Percentiles rank a stretch among this genome's conserved stretches.
phyloP scores from a whole-genome alignment of 2,888 invertebrate species.

The Carabus problematicus region DNA sequence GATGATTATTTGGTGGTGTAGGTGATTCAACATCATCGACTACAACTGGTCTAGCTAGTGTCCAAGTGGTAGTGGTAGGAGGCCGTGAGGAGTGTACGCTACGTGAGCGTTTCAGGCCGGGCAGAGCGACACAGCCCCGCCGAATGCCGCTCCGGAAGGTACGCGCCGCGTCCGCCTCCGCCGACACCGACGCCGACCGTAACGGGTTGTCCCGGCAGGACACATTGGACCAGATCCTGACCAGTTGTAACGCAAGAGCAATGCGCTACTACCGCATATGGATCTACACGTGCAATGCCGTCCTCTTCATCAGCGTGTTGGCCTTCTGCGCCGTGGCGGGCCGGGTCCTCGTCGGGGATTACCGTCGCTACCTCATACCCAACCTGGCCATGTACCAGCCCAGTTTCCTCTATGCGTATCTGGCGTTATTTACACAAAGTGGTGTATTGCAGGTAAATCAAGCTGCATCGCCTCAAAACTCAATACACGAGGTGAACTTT shows the following conservation, averaged over 20 bases:
- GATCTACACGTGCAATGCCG: constrained; percentile 92
- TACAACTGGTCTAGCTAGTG: too few relatives aligned
- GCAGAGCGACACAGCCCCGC: constrained; percentile 22
- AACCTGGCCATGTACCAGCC: constrained; percentile 80
- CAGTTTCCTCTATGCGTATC: constrained; percentile 83
- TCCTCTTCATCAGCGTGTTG: constrained; percentile 81
- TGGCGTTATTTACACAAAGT: constrained; percentile 77
- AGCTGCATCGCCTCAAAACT: too few relatives aligned
- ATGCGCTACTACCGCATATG: constrained; percentile 88
- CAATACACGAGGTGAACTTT: neutral
- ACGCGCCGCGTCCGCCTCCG: constrained; percentile 30
- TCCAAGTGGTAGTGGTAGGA: too few relatives aligned
- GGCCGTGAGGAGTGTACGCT: constrained; percentile 32
- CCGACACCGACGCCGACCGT: constrained; percentile 26
- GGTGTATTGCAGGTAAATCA: constrained; percentile 67
- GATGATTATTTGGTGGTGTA: neutral
- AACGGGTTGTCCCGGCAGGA: constrained; percentile 29
- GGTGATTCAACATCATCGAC: constrained; percentile 20
- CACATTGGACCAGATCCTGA: constrained; percentile 42
- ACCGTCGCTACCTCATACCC: constrained; percentile 74
- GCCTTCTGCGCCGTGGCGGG: constrained; percentile 81
- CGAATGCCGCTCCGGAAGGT: constrained; percentile 43
- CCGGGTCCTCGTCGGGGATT: constrained; percentile 73
- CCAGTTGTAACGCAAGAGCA: constrained; percentile 54
- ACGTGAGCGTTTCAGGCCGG: constrained; percentile 38